Evolutionary conservation across 2,113 vertebrate species (phyloP).

Genomic region (Gambusia holbrooki): DNA sequence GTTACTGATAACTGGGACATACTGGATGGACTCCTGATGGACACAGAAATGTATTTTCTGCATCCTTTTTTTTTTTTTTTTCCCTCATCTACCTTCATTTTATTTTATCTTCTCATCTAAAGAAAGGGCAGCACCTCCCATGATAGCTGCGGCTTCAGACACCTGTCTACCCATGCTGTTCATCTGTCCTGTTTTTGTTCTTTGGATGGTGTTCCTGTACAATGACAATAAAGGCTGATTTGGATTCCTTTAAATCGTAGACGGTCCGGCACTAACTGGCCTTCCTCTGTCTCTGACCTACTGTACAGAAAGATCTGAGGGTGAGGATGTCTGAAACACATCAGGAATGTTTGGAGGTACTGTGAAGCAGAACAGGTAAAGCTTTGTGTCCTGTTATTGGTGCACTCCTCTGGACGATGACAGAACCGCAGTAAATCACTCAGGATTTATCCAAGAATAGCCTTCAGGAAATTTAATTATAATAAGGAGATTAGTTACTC

Average conservation of each 20-base stretch:
- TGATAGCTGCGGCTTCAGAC: too few species aligned
- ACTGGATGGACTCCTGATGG: neutral
- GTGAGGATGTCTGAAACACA: slow-evolving; percentile 23
- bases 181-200: too few species aligned
- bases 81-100: too few species aligned
- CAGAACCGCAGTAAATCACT: slow-evolving; percentile 21
- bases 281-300: neutral
- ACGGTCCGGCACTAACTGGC: neutral
- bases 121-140: too few species aligned
- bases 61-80: too few species aligned
- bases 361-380: slow-evolving; percentile 18
- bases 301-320: slow-evolving; percentile 4
- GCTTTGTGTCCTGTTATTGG: slow-evolving; percentile 25
- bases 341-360: slow-evolving; percentile 29
- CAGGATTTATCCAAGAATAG: slow-evolving; percentile 30
- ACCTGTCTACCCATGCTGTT: too few species aligned
- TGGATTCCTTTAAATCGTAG: too few species aligned
- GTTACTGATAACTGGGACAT: too few species aligned
- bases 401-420: slow-evolving; percentile 15
- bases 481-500: slow-evolving; percentile 20
- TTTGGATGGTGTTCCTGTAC: too few species aligned
- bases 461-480: slow-evolving; percentile 20
- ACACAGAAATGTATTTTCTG: neutral
- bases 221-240: too few species aligned
- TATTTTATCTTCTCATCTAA: too few species aligned